Conservation (phyloP, 2,113 vertebrate species). For the Brienomyrus brachyistius region DNA sequence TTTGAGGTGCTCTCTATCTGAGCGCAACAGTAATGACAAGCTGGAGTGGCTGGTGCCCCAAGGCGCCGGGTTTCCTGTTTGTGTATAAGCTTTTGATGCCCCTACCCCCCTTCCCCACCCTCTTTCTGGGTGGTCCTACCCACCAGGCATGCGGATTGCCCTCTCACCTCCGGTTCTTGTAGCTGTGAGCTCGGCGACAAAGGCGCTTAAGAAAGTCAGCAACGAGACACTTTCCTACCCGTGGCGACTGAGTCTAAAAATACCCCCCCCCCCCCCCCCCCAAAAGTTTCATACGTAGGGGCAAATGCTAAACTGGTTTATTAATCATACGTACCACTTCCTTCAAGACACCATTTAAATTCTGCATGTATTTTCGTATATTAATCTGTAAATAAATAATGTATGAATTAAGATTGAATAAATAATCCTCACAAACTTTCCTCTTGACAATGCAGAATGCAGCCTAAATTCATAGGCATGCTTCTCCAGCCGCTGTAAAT, state of each 20-base stretch:
- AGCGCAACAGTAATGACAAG: not conserved
- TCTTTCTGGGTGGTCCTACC: slow-evolving; percentile 57
- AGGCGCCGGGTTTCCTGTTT: slow-evolving; percentile 24
- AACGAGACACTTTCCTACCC: not conserved
- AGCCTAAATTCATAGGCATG: not conserved
- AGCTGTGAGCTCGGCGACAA: slow-evolving; percentile 54
- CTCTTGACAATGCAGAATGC: not conserved
- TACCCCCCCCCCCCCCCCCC: not conserved
- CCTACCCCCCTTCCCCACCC: not conserved
- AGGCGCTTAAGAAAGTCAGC: slow-evolving; percentile 27
- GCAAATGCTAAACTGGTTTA: not conserved
- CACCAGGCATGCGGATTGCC: slow-evolving; percentile 22
- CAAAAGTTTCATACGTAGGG: not conserved
- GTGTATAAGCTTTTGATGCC: not conserved
- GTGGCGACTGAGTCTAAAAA: not conserved
- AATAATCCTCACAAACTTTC: not conserved
- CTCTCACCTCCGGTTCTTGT: slow-evolving; percentile 49
- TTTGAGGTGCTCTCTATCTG: not conserved
- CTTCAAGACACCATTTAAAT: not conserved
- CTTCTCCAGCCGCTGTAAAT: not conserved
- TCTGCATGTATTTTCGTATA: not conserved
- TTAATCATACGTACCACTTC: not conserved
- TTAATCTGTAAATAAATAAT: not conserved
- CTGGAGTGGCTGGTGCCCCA: not conserved
- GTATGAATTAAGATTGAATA: not conserved